phyloP scores from a whole-genome alignment of 37 sponge, comb jelly and placozoan species.

The Axinella damicornis region DNA sequence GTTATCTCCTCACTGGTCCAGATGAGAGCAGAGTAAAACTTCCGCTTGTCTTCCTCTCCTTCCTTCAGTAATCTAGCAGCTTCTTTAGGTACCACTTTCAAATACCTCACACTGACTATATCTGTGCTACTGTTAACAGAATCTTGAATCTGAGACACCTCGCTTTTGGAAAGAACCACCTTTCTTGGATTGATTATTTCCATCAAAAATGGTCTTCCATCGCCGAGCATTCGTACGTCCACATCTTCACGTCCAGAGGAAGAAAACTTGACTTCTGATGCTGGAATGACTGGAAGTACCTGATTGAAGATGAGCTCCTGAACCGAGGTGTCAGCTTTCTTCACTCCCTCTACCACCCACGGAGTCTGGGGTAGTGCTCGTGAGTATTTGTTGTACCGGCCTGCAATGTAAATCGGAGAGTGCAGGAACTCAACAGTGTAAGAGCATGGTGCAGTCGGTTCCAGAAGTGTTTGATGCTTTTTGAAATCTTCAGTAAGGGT shows the following conservation, averaged over 20 bases:
- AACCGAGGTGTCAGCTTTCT: slow-evolving; percentile 78
- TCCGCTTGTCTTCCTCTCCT: slow-evolving; percentile 93
- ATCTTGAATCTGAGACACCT: slow-evolving; percentile 35
- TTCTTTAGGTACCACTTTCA: slow-evolving; percentile 62
- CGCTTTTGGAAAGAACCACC: background rate
- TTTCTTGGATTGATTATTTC: slow-evolving; percentile 83
- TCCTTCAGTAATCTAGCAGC: slow-evolving; percentile 69
- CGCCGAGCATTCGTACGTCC: slow-evolving; percentile 97
- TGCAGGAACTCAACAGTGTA: slow-evolving; percentile 41
- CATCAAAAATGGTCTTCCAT: slow-evolving; percentile 88
- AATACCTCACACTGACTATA: slow-evolving; percentile 45
- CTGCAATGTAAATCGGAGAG: slow-evolving; percentile 71
- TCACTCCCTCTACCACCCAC: slow-evolving; percentile 92
- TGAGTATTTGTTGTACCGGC: slow-evolving; percentile 95
- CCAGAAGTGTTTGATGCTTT: slow-evolving; percentile 15
- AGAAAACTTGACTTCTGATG: slow-evolving; percentile 63
- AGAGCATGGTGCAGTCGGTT: slow-evolving; percentile 10
- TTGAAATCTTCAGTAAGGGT: slow-evolving; percentile 9
- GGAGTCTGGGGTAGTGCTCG: slow-evolving; percentile 92
- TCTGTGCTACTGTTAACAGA: slow-evolving; percentile 63
- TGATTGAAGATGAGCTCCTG: slow-evolving; percentile 75
- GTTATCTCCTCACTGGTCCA: slow-evolving; percentile 48
- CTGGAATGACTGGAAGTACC: background rate
- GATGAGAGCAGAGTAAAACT: slow-evolving; percentile 83
- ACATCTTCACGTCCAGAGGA: slow-evolving; percentile 97